These are phyloP conservation scores for Brachypteracias leptosomus DNA, from an alignment of 2,113 vertebrate genomes.

Conservation along the genomic window DNA sequence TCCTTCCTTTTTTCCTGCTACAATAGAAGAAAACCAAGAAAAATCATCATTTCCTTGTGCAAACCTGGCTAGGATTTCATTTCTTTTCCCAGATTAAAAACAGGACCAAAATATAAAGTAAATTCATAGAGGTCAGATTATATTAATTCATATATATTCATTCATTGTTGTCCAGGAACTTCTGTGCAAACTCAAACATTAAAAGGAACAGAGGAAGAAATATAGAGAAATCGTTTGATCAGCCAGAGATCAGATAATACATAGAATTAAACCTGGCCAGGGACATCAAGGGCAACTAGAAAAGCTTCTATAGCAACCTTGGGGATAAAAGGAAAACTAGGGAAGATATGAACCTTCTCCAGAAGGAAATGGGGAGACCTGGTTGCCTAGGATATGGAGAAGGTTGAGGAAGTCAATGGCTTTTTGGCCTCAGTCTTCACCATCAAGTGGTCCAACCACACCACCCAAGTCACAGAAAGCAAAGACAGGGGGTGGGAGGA, in stretches of 20 bases:
- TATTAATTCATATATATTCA: background rate
- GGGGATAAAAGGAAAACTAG: background rate
- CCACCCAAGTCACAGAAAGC: background rate
- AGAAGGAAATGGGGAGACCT: background rate
- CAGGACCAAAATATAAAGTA: background rate
- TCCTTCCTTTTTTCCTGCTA: too few species aligned
- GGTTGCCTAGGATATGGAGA: background rate
- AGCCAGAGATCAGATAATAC: background rate
- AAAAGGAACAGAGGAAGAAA: background rate
- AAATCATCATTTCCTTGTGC: too few species aligned
- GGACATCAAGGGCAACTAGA: background rate
- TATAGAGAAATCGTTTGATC: background rate
- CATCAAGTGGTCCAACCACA: background rate
- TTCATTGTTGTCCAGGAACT: background rate
- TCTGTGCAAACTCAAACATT: background rate
- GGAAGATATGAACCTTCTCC: background rate
- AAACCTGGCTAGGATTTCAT: too few species aligned
- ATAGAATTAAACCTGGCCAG: background rate
- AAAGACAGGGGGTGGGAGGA: background rate
- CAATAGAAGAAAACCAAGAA: too few species aligned
- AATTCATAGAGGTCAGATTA: background rate
- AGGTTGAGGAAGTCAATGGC: background rate
- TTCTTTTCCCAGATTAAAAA: background rate
- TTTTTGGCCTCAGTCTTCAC: background rate
- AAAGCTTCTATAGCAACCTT: background rate